These are phyloP conservation scores for Lepilemur ruficaudatus DNA, from an alignment of 2,797 vertebrate genomes.

Conservation along the genomic window DNA sequence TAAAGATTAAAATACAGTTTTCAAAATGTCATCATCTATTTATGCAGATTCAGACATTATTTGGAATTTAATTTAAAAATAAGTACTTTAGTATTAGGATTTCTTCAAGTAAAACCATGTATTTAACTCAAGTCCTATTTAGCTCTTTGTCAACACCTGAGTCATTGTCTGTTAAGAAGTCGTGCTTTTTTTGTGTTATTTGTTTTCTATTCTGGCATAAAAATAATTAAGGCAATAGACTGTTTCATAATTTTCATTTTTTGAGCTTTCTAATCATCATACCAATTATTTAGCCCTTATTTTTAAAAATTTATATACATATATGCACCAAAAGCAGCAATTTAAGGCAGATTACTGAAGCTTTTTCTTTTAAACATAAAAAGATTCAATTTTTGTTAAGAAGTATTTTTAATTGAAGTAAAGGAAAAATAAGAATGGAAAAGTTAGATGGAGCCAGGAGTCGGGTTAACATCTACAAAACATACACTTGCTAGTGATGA, in stretches of 20 bases:
- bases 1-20: conserved; percentile 74
- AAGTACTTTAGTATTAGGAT: conserved; percentile 63
- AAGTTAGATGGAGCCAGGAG: not conserved
- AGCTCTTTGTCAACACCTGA: conserved; percentile 32
- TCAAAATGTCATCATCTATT: conserved; percentile 65
- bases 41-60: conserved; percentile 44
- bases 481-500: conserved; percentile 39
- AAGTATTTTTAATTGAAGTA: not conserved
- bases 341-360: not conserved
- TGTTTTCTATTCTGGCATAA: conserved; percentile 30
- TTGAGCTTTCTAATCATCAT: not conserved
- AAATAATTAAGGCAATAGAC: not conserved
- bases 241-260: conserved; percentile 1
- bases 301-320: not conserved
- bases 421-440: conserved; percentile 18
- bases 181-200: not conserved
- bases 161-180: not conserved
- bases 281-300: not conserved
- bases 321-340: not conserved
- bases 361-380: not conserved
- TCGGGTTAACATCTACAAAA: conserved; percentile 4
- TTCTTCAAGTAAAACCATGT: conserved; percentile 33
- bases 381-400: not conserved
- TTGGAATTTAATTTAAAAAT: conserved; percentile 53
- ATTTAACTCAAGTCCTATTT: conserved; percentile 19